Base-by-base conservation (phyloP, 2,113 vertebrate species). In the Sterna hirundo region DNA sequence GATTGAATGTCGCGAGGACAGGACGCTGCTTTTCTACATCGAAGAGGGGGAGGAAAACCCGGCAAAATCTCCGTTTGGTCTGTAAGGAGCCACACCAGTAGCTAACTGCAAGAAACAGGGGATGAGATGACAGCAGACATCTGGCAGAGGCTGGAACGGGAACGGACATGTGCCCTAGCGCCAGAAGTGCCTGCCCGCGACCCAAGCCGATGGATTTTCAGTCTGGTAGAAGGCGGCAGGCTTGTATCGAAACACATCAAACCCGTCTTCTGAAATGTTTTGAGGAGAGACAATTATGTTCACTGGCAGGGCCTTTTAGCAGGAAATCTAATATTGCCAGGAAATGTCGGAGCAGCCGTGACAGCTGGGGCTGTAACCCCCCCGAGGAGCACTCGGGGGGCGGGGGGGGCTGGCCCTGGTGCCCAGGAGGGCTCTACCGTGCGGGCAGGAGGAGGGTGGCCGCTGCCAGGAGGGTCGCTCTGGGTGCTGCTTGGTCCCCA, bases 321-420 rank as follows among this genome's bases (percentile, higher is more conserved):
- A 82, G 61, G 29, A 62, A 64, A 11, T 3, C 19, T 29, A 3
- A 36, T 57, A 57, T 57, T 70, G 32, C 57, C 5, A 29, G 78
- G 87, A 47, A 42, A 17, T 5, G 2, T 21, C 1, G 1, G 54
- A 55, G 71, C n/a, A 34, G 47, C 7, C 0, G 1, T 36, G 64
- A 26, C 29, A 9, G 20, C 34, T 44, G 3, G 1, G 46, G 49
- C 86, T 69, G 76, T 13, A 7, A 6, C 42, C 20, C 20, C 47
- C 47, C 47, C 10, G 20, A 47, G 84, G 44, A 52, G 54, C 64
- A 3, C 34, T 9, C 3, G 9, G 21, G 52, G 51, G 52, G 22
- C 70, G 2, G 17, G 32, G 51, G 15, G 1, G 7, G 62, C 57
- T 38, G 10, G 44, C 47, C 12, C 6, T 8, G 19, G 11, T 20